A percentile compares a stretch with the other conserved stretches of the same genome.
Conservation (phyloP, 2,113 vertebrate genomes). For the Ammodytes dubius region DNA sequence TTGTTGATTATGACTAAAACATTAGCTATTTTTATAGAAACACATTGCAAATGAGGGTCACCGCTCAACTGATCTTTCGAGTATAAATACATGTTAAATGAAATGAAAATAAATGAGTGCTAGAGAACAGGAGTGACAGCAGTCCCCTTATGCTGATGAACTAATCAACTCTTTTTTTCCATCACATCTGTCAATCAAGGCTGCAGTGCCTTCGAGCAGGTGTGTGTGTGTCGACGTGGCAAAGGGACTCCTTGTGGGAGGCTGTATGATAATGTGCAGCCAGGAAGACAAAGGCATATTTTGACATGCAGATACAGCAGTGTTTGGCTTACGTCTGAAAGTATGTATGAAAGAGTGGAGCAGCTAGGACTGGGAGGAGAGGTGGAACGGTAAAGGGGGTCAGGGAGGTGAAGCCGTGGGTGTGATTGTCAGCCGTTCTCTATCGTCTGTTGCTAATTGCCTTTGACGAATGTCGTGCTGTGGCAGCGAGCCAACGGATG, state of each 20-base stretch:
- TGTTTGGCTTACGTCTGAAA: background rate
- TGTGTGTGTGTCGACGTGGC: slow-evolving; percentile 2
- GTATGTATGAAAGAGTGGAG: slow-evolving; percentile 12
- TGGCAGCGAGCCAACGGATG: slow-evolving; percentile 77
- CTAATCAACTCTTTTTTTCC: slow-evolving; percentile 57
- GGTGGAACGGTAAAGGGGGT: slow-evolving; percentile 1
- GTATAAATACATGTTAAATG: too few species aligned
- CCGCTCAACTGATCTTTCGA: too few species aligned
- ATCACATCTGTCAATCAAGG: slow-evolving; percentile 63
- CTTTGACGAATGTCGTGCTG: slow-evolving; percentile 74
- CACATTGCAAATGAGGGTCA: too few species aligned
- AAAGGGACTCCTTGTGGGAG: slow-evolving; percentile 36
- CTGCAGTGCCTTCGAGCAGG: background rate
- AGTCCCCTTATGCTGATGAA: slow-evolving; percentile 40
- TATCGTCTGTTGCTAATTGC: slow-evolving; percentile 78
- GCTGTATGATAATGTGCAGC: slow-evolving; percentile 51
- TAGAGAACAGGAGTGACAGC: slow-evolving; percentile 28
- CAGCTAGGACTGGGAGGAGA: background rate
- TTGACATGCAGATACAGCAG: slow-evolving; percentile 3
- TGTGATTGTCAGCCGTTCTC: slow-evolving; percentile 64
- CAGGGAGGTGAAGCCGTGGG: slow-evolving; percentile 45
- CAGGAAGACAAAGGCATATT: slow-evolving; percentile 44
- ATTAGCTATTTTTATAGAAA: too few species aligned
- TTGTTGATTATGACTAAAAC: too few species aligned
- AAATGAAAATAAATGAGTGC: background rate